Base-by-base conservation (phyloP, 2,888 invertebrate species). In the Nebria brevicollis region DNA sequence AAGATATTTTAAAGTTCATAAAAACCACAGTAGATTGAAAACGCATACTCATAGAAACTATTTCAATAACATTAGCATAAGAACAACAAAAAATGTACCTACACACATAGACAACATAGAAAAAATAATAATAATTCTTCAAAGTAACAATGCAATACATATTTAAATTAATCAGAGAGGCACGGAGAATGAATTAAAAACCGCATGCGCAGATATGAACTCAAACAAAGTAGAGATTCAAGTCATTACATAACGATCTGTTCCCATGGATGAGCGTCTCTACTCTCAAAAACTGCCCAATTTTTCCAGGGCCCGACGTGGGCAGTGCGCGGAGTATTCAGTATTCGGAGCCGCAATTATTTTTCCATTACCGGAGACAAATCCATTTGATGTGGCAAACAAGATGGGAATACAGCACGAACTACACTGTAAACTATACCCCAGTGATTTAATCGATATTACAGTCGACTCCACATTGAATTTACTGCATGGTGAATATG, bases 361-460 rank as follows among this genome's bases (percentile, higher is more conserved):
- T 80, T 80, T 66, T 80, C 80, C 80, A 80, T 80, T 80, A 80
- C 75, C 75, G 80, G 75, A 80, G 80, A 75, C 75, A 80, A 80
- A 80, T 80, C 80, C 80, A 80, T 80, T 80, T 80, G 80, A 80
- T 80, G 80, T 75, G 75, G 75, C 75, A 43, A 75, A 80, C 78
- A 42, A 72, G 34, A 54, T 54, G 54, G 54, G 54, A 72, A 78
- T 70, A 75, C 77, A 54, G 73, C 54, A 54, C 54, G 54, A 54
- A 54, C 68, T 80, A 80, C 80, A 80, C 80, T 80, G 80, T 80
- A 72, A 80, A 41, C 11, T 70, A 34, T 25, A 70, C 11, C 6
- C 70, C 26, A 25, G 54, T 54, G 54, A 54, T 54, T 54, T 54
- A 54, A 54, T 54, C 54, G 54, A 54, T 11, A 54, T 7, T 54